These are phyloP conservation scores for Turritopsis dohrnii DNA, from an alignment of 30 jellyfish, hydroid and myxozoan genomes.

Conservation along the genomic window DNA sequence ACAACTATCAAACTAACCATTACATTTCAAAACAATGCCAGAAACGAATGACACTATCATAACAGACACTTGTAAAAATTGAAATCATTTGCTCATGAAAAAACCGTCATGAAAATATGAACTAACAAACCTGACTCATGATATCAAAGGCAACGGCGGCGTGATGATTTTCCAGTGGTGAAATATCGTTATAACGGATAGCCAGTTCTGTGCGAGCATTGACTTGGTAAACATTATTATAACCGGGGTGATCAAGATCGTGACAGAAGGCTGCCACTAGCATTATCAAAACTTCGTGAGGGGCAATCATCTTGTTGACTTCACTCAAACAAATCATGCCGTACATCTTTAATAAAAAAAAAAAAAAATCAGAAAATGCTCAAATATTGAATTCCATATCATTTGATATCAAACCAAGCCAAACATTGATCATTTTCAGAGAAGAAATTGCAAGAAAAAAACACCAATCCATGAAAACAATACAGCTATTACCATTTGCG, in stretches of 20 bases:
- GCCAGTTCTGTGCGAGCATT: constrained; percentile 94
- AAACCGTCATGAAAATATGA: not conserved
- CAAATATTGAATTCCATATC: not conserved
- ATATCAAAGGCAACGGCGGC: constrained; percentile 96
- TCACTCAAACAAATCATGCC: constrained; percentile 96
- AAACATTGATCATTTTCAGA: too few relatives aligned
- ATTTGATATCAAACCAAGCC: not conserved
- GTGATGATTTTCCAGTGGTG: constrained; percentile 96
- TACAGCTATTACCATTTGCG: constrained; percentile 79
- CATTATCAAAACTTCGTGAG: constrained; percentile 84
- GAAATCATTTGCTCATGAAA: not conserved
- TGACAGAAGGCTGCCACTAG: constrained; percentile 94
- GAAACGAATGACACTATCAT: not conserved
- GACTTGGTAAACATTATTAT: constrained; percentile 89
- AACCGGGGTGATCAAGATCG: constrained; percentile 98
- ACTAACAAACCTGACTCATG: constrained; percentile 57
- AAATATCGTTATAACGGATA: constrained; percentile 87
- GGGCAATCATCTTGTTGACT: constrained; percentile 57
- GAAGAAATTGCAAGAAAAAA: not conserved
- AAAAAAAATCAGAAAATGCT: not conserved
- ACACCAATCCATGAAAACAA: not conserved
- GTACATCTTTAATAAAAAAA: constrained; percentile 59
- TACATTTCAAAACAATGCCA: too few relatives aligned
- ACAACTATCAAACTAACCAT: too few relatives aligned
- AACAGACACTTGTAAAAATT: not conserved